These are phyloP conservation scores for Tenthredo livida DNA, from an alignment of 2,888 invertebrate species.

Conservation along the genomic window DNA sequence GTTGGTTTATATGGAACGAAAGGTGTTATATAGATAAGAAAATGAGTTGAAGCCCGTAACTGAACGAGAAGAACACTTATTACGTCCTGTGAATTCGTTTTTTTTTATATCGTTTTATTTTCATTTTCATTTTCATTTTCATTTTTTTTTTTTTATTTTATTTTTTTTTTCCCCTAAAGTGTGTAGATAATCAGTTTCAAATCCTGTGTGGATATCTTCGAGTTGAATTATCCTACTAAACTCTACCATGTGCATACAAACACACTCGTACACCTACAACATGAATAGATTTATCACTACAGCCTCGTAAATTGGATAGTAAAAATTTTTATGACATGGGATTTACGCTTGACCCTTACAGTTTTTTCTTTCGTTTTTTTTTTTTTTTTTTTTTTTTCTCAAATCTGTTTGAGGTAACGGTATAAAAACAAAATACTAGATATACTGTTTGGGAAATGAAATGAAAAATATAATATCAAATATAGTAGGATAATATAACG, in stretches of 20 bases:
- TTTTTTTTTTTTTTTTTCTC: slow-evolving; percentile 1
- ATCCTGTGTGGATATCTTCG: too few relatives aligned
- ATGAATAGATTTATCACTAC: slow-evolving; percentile 31
- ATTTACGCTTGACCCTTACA: slow-evolving; percentile 10
- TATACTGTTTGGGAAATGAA: neutral
- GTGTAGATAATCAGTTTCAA: neutral
- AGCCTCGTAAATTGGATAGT: slow-evolving; percentile 5
- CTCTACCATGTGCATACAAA: neutral
- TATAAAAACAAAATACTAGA: neutral
- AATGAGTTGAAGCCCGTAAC: neutral
- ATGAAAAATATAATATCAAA: neutral
- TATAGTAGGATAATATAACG: too few relatives aligned
- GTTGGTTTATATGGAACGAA: neutral
- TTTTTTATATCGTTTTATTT: too few relatives aligned
- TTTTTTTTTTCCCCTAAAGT: neutral
- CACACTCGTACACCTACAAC: too few relatives aligned
- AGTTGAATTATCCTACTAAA: neutral
- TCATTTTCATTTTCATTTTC: neutral
- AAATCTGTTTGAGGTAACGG: neutral
- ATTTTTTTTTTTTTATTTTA: neutral
- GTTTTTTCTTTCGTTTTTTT: slow-evolving; percentile 6
- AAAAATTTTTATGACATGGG: slow-evolving; percentile 26
- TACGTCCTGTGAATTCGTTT: neutral
- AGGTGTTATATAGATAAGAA: neutral
- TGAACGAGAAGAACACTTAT: slow-evolving; percentile 6